Evolutionary conservation across 2,797 vertebrate genomes (phyloP), one percentile per base, ranked within the genome.

Genomic region (Eulemur coronatus): DNA sequence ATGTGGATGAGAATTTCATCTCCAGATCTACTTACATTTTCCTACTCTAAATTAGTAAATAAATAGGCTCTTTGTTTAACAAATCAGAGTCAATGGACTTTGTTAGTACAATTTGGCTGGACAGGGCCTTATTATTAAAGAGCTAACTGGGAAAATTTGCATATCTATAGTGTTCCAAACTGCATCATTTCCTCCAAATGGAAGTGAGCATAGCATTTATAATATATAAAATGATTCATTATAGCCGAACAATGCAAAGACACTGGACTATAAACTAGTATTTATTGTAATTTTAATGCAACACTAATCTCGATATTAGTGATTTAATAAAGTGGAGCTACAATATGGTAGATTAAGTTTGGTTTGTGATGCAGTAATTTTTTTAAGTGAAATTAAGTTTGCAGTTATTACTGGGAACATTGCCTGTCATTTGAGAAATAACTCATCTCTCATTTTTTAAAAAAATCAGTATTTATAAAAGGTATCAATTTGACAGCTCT

Each of bases 401-500:
- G 46, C 5, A 43, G 24, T 92, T 94, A 93, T 94, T 84, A 57
- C 79, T 94, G 24, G 57, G 76, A 92, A 89, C 43, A 63, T 57
- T 93, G 73, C 18, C 52, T 96, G 75, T 97, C 79, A 97, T 84
- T 76, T 96, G 30, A 96, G 65, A 91, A 10, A 93, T 84, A 96
- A 93, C 20, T 95, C 63, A 65, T 91, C 22, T 65, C 41, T 92
- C 46, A 69, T 88, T 94, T 11, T 79, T 87, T 11, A 8, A 22
- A 69, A 75, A 70, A 75, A 59, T 84, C 41, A 75, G 38, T 90
- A 75, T 87, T 96, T 95, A 94, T 96, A 96, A 97, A 95, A 87
- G 91, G 10, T 94, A 96, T 94, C 57, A 76, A 46, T 88, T 93
- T 97, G 86, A 96, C 86, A 98, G 81, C 52, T 96, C 73, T 86